A percentile compares a stretch with the other conserved stretches of the same genome.
Evolutionary conservation across 2,888 invertebrate genomes (phyloP).

Genomic region (Strigamia maritima): DNA sequence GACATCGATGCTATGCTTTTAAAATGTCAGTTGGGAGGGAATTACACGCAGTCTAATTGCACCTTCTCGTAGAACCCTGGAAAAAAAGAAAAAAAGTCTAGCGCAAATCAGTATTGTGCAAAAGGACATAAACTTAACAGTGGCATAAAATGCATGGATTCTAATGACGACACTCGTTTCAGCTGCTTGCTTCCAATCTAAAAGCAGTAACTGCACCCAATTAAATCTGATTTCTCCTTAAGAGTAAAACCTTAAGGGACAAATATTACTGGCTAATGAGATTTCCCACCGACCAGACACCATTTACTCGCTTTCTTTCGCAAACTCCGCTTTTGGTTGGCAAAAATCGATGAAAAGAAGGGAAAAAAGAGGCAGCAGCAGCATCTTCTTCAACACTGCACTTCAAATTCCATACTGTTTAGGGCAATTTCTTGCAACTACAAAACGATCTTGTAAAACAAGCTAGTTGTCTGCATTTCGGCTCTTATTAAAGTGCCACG

Average conservation of each 20-base stretch:
- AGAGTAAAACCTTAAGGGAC: conserved; percentile 17
- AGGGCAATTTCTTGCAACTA: neutral
- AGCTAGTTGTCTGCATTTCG: neutral
- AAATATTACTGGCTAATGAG: conserved; percentile 19
- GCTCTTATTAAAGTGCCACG: neutral
- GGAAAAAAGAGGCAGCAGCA: neutral
- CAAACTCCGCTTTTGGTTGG: neutral
- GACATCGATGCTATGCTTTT: conserved; percentile 37
- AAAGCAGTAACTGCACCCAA: conserved; percentile 23
- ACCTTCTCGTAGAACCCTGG: neutral
- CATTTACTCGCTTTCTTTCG: neutral
- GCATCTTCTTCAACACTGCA: neutral
- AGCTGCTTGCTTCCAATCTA: conserved; percentile 16
- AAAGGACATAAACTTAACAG: conserved; percentile 7
- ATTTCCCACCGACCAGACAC: conserved; percentile 14
- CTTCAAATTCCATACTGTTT: neutral
- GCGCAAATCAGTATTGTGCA: neutral
- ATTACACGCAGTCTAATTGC: conserved; percentile 27
- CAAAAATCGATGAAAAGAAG: neutral
- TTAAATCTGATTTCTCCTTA: conserved; percentile 19
- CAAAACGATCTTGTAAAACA: conserved; percentile 4
- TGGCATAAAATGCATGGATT: neutral
- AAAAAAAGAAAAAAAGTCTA: neutral
- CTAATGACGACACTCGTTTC: conserved; percentile 19
- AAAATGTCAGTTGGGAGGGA: conserved; percentile 35